phyloP scores from a whole-genome alignment of 2,888 invertebrate species.

The Eledona agricola region DNA sequence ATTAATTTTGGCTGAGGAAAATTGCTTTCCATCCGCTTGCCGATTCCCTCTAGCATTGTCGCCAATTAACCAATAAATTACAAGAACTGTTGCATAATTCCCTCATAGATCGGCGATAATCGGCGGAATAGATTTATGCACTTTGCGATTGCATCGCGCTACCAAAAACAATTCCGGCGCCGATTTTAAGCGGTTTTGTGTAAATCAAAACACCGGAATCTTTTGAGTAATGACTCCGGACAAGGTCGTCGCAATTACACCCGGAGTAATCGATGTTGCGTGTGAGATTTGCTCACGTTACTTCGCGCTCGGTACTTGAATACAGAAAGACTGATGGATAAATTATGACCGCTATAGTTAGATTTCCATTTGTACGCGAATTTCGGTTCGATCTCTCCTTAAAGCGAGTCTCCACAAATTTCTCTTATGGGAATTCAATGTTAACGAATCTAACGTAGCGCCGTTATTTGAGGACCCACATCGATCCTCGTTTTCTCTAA shows the following conservation, averaged over 20 bases:
- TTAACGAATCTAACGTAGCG: too few species aligned
- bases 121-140: conserved; percentile 11
- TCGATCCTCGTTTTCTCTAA: too few species aligned
- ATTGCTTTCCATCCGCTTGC: conserved; percentile 11
- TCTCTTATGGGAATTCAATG: too few species aligned
- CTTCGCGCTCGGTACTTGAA: conserved; percentile 28
- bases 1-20: conserved; percentile 11
- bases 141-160: conserved; percentile 5
- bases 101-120: conserved; percentile 11
- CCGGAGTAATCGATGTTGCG: conserved; percentile 35
- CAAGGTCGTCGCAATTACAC: conserved; percentile 34
- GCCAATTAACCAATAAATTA: conserved; percentile 18
- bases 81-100: conserved; percentile 12
- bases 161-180: conserved; percentile 7
- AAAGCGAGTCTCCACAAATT: conserved; percentile 18
- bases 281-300: conserved; percentile 28
- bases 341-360: conserved; percentile 29
- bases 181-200: conserved; percentile 10
- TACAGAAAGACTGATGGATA: conserved; percentile 35
- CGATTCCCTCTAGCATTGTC: not conserved
- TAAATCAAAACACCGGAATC: conserved; percentile 10
- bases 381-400: too few species aligned
- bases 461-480: too few species aligned
- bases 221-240: conserved; percentile 13
- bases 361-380: conserved; percentile 26